Base-by-base conservation (phyloP, 2,113 vertebrate genomes). In the Clarias magur region DNA sequence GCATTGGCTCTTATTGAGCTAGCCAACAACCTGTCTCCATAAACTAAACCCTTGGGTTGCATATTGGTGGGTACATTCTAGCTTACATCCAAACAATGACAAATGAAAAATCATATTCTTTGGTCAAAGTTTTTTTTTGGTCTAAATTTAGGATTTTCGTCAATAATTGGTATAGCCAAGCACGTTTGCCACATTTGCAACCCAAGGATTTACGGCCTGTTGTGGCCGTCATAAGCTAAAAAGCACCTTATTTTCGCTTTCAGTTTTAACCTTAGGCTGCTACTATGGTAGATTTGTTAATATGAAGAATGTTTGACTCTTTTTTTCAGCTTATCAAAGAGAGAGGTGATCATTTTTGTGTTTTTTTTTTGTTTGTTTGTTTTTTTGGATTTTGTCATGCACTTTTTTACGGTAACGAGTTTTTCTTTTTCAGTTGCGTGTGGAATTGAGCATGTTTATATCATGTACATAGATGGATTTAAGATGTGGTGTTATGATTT, bases 171-270 rank as follows among this genome's bases (percentile, higher is more conserved):
- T 8, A 79, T 54, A 38, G 13, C 48, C 2, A 13, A n/a, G 75
- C 12, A 17, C 65, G 27, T 80, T 76, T 48, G 15, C 57, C 83
- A 38, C 60, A 4, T 65, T 30, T 30, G n/a, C 59, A 84, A 85
- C 83, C 85, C 88, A n/a, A 56, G 80, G 78, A 84, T 65, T 59
- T 83, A 53, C 30, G 54, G 63, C 80, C 34, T 27, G 30, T 78
- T 34, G 90, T 87, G 92, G 93, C 90, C 91, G 93, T 95, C 95
- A 96, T 96, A 97, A 98, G 96, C 97, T 97, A 97, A 94, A 62
- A 91, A 97, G 98, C 98, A 99, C 98, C 98, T 99, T 99, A 99
- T 95, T 90, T 91, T 92, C 96, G 96, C 97, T 97, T 98, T 84
- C 81, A 92, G 25, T 94, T 95, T 93, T 93, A 94, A 92, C 94